Evolutionary conservation across 2,113 vertebrate species (phyloP).

Genomic region (Engraulis encrasicolus): DNA sequence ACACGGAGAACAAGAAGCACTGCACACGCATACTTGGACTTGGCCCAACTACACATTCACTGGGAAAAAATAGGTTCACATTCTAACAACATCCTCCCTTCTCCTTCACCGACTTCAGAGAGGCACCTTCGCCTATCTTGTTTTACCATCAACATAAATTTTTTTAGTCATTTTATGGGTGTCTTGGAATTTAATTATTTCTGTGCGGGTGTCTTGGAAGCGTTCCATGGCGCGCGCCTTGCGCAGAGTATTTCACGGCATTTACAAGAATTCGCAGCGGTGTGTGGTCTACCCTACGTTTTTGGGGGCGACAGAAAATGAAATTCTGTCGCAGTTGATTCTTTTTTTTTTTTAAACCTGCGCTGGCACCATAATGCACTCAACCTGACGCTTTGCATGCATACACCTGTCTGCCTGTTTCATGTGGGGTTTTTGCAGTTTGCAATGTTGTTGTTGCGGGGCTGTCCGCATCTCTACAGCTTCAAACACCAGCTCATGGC

Average conservation of each 20-base stretch:
- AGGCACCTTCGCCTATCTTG: neutral
- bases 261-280: neutral
- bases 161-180: neutral
- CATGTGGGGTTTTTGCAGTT: neutral
- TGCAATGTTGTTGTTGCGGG: neutral
- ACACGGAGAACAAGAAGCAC: neutral
- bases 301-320: neutral
- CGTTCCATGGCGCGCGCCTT: neutral
- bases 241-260: neutral
- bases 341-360: no score
- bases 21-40: neutral
- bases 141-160: neutral
- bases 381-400: neutral
- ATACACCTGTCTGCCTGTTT: neutral
- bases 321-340: neutral
- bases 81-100: neutral
- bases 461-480: neutral
- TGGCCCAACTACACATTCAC: neutral
- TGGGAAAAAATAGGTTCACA: neutral
- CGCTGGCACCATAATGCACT: neutral
- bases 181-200: neutral
- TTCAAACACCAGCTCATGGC: neutral
- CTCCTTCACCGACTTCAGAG: neutral
- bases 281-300: neutral
- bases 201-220: neutral